These are phyloP conservation scores for Donacobius atricapilla DNA, from an alignment of 2,113 vertebrate genomes.

Conservation along the genomic window DNA sequence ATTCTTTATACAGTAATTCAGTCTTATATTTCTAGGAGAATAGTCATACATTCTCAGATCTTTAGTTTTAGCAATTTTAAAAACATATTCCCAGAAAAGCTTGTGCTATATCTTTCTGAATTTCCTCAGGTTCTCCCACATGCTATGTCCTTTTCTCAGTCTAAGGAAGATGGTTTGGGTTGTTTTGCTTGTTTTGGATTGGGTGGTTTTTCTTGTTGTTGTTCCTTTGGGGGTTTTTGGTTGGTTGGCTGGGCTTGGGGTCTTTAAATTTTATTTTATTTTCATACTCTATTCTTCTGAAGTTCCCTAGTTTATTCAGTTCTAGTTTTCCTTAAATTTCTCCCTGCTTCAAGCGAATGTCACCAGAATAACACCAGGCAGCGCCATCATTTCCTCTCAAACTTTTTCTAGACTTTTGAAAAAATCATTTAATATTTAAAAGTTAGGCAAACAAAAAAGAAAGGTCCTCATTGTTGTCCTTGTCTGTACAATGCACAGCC, in stretches of 20 bases:
- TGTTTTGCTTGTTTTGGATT: neutral
- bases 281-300: neutral
- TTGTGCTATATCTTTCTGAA: neutral
- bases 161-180: neutral
- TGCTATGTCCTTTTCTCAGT: neutral
- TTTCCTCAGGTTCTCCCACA: neutral
- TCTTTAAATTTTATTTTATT: neutral
- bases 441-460: neutral
- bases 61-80: neutral
- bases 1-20: neutral
- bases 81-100: neutral
- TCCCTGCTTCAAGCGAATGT: neutral
- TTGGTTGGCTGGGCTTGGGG: neutral
- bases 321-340: neutral
- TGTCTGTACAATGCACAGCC: neutral
- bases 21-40: neutral
- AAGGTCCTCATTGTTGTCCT: neutral
- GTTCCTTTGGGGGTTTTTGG: neutral
- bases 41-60: neutral
- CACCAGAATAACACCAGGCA: neutral
- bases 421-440: neutral
- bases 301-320: neutral
- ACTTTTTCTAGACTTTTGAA: neutral
- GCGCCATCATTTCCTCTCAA: neutral
- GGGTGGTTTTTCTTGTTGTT: neutral